Evolutionary conservation across 2,888 invertebrate genomes (phyloP).

Genomic region (Archips crataeganus): DNA sequence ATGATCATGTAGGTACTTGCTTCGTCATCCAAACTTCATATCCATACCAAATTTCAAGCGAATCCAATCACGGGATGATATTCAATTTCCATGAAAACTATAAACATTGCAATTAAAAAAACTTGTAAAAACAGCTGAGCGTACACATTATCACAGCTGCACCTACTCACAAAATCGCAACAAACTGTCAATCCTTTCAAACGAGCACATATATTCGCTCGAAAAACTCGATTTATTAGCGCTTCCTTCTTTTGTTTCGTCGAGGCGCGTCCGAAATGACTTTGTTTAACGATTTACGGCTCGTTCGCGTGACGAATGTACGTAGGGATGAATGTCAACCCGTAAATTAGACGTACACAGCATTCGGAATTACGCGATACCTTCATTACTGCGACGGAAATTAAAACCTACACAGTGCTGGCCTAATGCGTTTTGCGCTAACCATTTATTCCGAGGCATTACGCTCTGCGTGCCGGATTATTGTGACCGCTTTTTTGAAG

Average conservation of each 20-base stretch:
- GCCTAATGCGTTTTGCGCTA: conserved; percentile 32
- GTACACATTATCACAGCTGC: neutral
- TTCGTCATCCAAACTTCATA: too few species aligned
- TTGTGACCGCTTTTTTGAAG: conserved; percentile 12
- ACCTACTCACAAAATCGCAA: neutral
- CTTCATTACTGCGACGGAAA: conserved; percentile 34
- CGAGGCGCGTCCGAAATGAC: conserved; percentile 28
- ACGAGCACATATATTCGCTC: neutral
- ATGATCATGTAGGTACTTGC: too few species aligned
- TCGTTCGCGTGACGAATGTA: conserved; percentile 56
- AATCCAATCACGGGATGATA: too few species aligned
- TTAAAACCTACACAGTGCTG: conserved; percentile 35
- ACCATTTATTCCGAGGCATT: conserved; percentile 30
- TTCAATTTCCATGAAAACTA: too few species aligned
- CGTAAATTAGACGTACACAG: conserved; percentile 43
- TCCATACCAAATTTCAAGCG: too few species aligned
- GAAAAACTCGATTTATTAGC: conserved; percentile 31
- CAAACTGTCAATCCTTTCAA: neutral
- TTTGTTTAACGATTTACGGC: conserved; percentile 46
- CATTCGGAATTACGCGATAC: conserved; percentile 28
- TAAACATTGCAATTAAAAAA: neutral
- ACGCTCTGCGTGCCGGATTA: conserved; percentile 28
- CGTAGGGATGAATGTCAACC: conserved; percentile 55
- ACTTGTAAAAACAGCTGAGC: neutral
- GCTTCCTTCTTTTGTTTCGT: conserved; percentile 40